Evolutionary conservation across 2,797 vertebrate genomes (phyloP).

Genomic region (Anabas testudineus): DNA sequence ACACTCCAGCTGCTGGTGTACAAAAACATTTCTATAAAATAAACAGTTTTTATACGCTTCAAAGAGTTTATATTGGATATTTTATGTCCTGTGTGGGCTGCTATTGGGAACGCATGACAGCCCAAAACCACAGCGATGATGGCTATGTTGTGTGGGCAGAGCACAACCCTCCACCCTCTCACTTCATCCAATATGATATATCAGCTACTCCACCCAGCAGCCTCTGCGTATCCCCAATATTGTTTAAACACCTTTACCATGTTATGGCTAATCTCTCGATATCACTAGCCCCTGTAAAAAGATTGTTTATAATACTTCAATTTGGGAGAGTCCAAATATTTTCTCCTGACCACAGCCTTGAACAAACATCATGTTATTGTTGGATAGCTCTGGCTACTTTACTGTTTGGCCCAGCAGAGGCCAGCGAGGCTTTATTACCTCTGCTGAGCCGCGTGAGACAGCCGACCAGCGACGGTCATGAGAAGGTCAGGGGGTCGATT

Average conservation of each 20-base stretch:
- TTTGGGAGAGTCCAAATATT: constrained; percentile 86
- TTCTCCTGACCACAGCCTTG: constrained; percentile 78
- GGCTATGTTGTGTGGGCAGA: constrained; percentile 30
- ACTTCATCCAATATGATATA: constrained; percentile 49
- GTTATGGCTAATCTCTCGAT: constrained; percentile 80
- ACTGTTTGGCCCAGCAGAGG: constrained; percentile 55
- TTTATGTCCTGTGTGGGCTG: constrained; percentile 51
- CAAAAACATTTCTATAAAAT: constrained; percentile 41
- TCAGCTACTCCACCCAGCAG: constrained; percentile 58
- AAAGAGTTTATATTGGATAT: constrained; percentile 46
- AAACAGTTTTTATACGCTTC: constrained; percentile 45
- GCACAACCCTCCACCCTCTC: constrained; percentile 32
- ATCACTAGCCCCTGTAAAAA: constrained; percentile 76
- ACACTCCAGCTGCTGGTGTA: constrained; percentile 40
- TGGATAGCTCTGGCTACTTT: constrained; percentile 73
- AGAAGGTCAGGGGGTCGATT: constrained; percentile 59
- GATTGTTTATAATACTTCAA: constrained; percentile 84
- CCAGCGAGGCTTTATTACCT: constrained; percentile 63
- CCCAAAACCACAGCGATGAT: constrained; percentile 56
- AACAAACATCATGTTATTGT: constrained; percentile 85
- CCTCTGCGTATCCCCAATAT: constrained; percentile 56
- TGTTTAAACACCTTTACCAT: constrained; percentile 74
- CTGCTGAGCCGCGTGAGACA: constrained; percentile 57
- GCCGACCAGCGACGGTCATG: constrained; percentile 38
- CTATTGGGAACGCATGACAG: constrained; percentile 35